These are phyloP conservation scores for Scaptomyza reducta DNA, from an alignment of 2,888 invertebrate species.

Conservation along the genomic window DNA sequence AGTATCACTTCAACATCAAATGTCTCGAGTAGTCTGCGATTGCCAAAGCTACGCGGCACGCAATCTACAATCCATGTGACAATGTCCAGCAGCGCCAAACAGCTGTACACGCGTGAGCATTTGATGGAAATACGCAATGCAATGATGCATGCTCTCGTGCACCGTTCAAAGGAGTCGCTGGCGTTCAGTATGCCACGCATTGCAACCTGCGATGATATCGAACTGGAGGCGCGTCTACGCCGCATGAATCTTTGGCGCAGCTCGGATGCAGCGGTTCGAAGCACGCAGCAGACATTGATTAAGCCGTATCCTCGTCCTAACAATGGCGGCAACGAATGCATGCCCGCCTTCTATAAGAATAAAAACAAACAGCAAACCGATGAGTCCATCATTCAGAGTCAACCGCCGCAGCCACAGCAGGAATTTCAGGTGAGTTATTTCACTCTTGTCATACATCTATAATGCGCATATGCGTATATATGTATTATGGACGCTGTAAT, in stretches of 20 bases:
- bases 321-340: conserved; percentile 70
- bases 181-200: conserved; percentile 67
- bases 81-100: conserved; percentile 8
- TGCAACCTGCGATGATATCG: conserved; percentile 79
- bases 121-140: conserved; percentile 76
- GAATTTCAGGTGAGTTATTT: conserved; percentile 75
- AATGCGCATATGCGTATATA: not conserved
- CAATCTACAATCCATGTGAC: conserved; percentile 16
- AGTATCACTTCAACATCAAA: not conserved
- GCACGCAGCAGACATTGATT: conserved; percentile 11
- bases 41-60: conserved; percentile 32
- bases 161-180: conserved; percentile 51
- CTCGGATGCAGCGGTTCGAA: conserved; percentile 18
- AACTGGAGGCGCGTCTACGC: conserved; percentile 76
- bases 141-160: conserved; percentile 59
- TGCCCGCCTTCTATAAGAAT: conserved; percentile 82
- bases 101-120: conserved; percentile 71
- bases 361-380: conserved; percentile 71
- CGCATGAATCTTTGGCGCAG: conserved; percentile 73
- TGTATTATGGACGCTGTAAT: conserved; percentile 7
- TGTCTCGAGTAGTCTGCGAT: conserved; percentile 10
- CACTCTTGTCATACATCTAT: not conserved
- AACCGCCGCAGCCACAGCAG: conserved; percentile 76
- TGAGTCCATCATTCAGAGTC: conserved; percentile 80
- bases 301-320: conserved; percentile 20